Evolutionary conservation across 2,888 invertebrate genomes (phyloP), one percentile per base, ranked within the genome.

Genomic region (Tipula unca): DNA sequence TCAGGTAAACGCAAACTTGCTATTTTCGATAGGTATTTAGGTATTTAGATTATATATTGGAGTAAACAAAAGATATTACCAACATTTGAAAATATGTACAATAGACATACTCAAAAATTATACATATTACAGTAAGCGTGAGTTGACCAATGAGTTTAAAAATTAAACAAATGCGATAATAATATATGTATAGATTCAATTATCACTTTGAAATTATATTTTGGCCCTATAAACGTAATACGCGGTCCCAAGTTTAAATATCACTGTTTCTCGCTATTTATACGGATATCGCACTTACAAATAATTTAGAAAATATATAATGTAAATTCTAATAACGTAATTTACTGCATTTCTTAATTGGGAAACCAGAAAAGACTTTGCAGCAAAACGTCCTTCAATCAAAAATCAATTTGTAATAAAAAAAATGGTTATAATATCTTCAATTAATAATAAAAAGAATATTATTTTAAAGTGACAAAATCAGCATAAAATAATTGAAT

Each of bases 401-500:
- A 69, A 69, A 69, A 69, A 69, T 25, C 69, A 69, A 69, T 69
- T 69, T 25, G 69, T 25, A 69, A 69, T 69, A 20, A 69, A 69
- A 69, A 48, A 25, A 25, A 69, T 69, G 25, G 17, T 54, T 17
- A 54, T 25, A 69, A 25, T 69, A 25, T 25, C 20, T 69, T 69
- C 69, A 69, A 25, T 25, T 10, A 25, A 25, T 10, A 69, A 69
- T 8, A 69, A 69, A 69, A 69, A 69, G n/a, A 69, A 69, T 17
- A 54, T 54, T 39, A 69, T 69, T 69, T 69, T 69, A 69, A 25
- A 20, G 25, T 69, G 25, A 25, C 69, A 69, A 69, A 69, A 69
- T 69, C 69, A 69, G 69, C 69, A 69, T 69, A 69, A 69, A 69
- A 69, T 69, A 69, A 69, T 69, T 69, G 69, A 69, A 69, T 69